Evolutionary conservation across 2,888 invertebrate genomes (phyloP).

Genomic region (Phalangium opilio): DNA sequence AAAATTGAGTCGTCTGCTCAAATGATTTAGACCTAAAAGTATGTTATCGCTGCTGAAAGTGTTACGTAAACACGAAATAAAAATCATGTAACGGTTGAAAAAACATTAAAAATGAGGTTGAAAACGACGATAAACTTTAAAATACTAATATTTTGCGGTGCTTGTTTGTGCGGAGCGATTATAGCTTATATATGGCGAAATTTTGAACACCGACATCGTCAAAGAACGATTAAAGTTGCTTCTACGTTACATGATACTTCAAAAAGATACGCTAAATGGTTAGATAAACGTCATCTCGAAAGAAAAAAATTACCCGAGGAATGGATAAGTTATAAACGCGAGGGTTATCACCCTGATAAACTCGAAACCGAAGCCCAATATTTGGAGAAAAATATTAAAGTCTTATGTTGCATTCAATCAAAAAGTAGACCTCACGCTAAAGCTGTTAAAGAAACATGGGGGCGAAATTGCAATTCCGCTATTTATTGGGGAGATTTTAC

Average conservation of each 20-base stretch:
- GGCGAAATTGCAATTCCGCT: conserved; percentile 21
- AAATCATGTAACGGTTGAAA: too few relatives aligned
- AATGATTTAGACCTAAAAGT: too few relatives aligned
- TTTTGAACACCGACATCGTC: conserved; percentile 21
- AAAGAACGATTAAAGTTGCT: conserved; percentile 14
- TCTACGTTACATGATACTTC: conserved; percentile 10
- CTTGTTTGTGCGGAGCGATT: conserved; percentile 21
- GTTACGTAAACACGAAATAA: too few relatives aligned
- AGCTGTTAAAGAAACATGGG: conserved; percentile 22
- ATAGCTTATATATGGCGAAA: conserved; percentile 23
- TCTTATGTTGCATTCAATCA: conserved; percentile 21
- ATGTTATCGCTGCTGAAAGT: too few relatives aligned
- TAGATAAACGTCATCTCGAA: conserved; percentile 13
- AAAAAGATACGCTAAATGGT: conserved; percentile 19
- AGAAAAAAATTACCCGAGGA: conserved; percentile 13
- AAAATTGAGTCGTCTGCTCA: too few relatives aligned
- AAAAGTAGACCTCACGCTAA: conserved; percentile 17
- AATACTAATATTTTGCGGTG: conserved; percentile 5
- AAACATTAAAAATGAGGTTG: too few relatives aligned
- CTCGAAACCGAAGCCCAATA: conserved; percentile 12
- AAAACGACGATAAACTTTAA: too few relatives aligned
- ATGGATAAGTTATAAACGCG: conserved; percentile 7
- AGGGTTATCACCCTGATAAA: neutral
- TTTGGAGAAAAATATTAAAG: conserved; percentile 13
- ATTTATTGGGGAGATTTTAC: conserved; percentile 20